Evolutionary conservation across 2,888 invertebrate genomes (phyloP).

Genomic region (Polydrusus tereticollis): DNA sequence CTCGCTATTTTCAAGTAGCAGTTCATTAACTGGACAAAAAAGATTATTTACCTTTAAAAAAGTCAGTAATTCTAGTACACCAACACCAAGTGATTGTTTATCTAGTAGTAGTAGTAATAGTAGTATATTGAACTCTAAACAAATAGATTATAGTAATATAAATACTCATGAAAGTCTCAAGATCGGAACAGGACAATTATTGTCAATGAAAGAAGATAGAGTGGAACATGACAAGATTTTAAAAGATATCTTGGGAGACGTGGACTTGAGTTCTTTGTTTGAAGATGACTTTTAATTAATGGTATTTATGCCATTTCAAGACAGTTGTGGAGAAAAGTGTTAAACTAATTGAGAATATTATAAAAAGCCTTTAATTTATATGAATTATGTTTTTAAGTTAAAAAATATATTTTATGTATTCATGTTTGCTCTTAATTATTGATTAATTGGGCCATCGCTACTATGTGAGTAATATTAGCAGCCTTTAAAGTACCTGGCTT

Average conservation of each 20-base stretch:
- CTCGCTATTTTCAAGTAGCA: background rate
- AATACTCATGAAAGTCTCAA: background rate
- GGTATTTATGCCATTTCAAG: background rate
- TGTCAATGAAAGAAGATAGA: slow-evolving; percentile 48
- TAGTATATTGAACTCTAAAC: background rate
- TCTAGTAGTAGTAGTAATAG: background rate
- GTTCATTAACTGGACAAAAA: background rate
- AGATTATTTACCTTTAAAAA: slow-evolving; percentile 24
- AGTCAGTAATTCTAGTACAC: background rate
- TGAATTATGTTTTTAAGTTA: no score
- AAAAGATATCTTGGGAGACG: slow-evolving; percentile 55
- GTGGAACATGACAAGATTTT: slow-evolving; percentile 54
- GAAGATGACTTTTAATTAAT: slow-evolving; percentile 58
- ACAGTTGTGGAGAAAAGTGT: no score
- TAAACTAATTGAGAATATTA: no score
- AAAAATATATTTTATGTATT: no score
- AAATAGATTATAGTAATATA: background rate
- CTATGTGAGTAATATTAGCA: no score
- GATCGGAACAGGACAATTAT: slow-evolving; percentile 18
- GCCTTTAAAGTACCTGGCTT: no score
- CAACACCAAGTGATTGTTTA: background rate
- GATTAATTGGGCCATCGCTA: no score
- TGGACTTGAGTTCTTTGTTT: slow-evolving; percentile 58
- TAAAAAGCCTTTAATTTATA: no score
- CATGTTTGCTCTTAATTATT: no score